A percentile compares a stretch with the other conserved stretches of the same genome.
Conservation (phyloP, 2,113 vertebrate genomes). For the Peucedramus taeniatus region DNA sequence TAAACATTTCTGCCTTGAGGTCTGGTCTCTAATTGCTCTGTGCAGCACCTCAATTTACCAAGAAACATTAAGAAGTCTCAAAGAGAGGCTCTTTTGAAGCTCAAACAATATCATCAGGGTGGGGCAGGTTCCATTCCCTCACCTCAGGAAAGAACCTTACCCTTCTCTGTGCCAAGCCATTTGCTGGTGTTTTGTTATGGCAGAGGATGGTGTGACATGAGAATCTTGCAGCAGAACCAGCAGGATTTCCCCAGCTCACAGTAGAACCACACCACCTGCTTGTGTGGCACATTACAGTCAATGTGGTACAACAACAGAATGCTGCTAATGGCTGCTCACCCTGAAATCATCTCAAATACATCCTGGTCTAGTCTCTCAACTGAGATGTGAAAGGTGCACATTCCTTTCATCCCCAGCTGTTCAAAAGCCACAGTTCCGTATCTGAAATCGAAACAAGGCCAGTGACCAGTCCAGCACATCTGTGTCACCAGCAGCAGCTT, state of each 20-base stretch:
- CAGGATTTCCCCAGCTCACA: background rate
- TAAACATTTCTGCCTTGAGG: background rate
- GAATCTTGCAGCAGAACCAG: background rate
- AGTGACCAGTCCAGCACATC: background rate
- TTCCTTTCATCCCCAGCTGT: background rate
- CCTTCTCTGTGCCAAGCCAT: background rate
- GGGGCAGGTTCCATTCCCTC: background rate
- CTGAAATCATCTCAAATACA: background rate
- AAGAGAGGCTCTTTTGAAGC: background rate
- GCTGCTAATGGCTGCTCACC: background rate
- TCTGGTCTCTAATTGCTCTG: background rate
- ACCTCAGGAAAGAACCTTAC: background rate
- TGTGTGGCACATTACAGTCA: background rate
- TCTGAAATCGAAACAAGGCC: background rate
- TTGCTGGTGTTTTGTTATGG: background rate
- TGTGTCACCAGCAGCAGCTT: background rate
- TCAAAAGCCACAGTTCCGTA: background rate
- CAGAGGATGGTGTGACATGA: background rate
- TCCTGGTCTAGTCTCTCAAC: background rate
- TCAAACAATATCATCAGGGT: background rate
- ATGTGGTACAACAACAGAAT: background rate
- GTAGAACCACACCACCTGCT: background rate
- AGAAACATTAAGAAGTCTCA: background rate
- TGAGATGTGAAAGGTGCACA: background rate
- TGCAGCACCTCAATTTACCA: background rate